Evolutionary conservation across 2,888 invertebrate species (phyloP).

Genomic region (Agrochola macilenta): DNA sequence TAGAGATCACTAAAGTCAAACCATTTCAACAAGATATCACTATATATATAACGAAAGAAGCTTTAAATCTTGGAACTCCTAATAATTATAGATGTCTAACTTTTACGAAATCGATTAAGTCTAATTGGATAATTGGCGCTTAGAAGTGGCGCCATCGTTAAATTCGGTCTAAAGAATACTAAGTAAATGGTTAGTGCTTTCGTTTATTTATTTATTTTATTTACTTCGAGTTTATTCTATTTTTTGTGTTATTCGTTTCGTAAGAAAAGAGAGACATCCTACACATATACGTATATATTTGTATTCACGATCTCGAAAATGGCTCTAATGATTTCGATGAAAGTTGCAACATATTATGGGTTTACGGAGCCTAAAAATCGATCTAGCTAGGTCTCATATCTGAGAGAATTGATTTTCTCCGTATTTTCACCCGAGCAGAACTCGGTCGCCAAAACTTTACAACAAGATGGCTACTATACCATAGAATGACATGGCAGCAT

Average conservation of each 20-base stretch:
- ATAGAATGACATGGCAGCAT: too few species aligned
- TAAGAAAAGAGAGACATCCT: too few species aligned
- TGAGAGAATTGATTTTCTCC: too few species aligned
- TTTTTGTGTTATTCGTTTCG: background rate
- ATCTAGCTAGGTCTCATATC: too few species aligned
- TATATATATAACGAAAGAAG: background rate
- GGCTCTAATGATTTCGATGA: too few species aligned
- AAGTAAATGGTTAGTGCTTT: slow-evolving; percentile 11
- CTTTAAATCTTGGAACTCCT: background rate
- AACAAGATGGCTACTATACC: too few species aligned
- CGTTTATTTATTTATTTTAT: background rate
- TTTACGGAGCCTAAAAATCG: too few species aligned
- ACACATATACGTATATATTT: too few species aligned
- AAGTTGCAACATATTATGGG: too few species aligned
- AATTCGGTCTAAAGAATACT: slow-evolving; percentile 19
- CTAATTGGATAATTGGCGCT: slow-evolving; percentile 33
- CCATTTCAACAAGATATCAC: background rate
- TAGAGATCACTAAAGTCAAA: background rate
- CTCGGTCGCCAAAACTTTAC: too few species aligned
- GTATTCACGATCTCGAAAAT: too few species aligned
- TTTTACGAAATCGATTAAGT: slow-evolving; percentile 17
- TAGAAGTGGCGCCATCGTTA: background rate
- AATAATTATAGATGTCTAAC: slow-evolving; percentile 18
- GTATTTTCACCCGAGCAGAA: too few species aligned
- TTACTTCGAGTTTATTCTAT: background rate